Conservation (phyloP, 2,888 invertebrate genomes). For the Entomobrya multifasciata region DNA sequence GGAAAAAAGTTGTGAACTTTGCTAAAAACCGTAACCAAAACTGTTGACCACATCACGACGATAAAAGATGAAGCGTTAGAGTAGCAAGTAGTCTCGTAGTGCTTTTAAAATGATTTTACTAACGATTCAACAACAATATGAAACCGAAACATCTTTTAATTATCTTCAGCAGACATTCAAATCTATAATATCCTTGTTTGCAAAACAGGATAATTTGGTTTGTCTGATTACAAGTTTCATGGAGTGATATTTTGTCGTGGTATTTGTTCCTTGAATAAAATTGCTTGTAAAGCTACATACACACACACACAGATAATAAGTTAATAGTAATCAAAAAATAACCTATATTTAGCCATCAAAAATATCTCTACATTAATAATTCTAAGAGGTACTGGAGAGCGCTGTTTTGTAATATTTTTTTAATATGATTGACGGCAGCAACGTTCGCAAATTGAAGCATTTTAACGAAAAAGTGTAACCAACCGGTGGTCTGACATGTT, state of each 20-base stretch:
- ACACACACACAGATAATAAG: too few species aligned
- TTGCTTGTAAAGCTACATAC: too few species aligned
- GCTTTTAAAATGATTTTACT: background rate
- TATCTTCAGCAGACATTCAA: too few species aligned
- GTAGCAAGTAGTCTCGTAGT: background rate
- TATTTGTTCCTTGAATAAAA: too few species aligned
- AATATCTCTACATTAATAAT: background rate
- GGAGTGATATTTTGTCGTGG: too few species aligned
- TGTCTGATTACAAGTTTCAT: too few species aligned
- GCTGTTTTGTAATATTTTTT: slow-evolving; percentile 47
- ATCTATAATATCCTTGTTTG: too few species aligned
- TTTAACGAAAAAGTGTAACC: background rate
- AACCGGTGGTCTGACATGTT: background rate
- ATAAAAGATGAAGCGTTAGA: background rate
- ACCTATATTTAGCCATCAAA: too few species aligned
- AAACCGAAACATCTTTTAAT: background rate
- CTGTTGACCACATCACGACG: background rate
- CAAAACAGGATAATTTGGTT: too few species aligned
- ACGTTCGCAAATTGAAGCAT: background rate
- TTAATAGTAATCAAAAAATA: too few species aligned
- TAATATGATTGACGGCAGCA: slow-evolving; percentile 26
- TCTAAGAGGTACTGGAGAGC: slow-evolving; percentile 25
- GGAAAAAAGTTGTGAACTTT: slow-evolving; percentile 30
- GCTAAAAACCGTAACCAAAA: background rate
- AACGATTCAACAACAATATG: background rate